Base-by-base conservation (phyloP, 2,888 invertebrate genomes). In the Diaprepes abbreviatus region DNA sequence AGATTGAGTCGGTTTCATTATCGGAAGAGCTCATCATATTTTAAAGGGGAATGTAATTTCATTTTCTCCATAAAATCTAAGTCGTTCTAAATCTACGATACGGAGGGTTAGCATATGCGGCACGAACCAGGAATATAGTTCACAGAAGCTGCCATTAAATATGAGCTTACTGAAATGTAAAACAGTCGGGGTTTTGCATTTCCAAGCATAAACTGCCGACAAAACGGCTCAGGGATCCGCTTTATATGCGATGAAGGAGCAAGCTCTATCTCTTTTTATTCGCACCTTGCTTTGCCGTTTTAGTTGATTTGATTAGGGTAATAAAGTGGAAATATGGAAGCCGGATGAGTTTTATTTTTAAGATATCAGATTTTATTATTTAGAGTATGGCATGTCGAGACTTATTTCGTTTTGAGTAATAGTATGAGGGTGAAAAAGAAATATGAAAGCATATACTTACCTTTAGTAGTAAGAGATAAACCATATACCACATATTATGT, bases 131-230 rank as follows among this genome's bases (percentile, higher is more conserved):
- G 81, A 81, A 83, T 83, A 83, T 83, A 83, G 83, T 82, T 82
- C 83, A 82, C 81, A 82, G 83, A 82, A 82, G 77, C 43, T 75
- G 83, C 84, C 85, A 84, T 85, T 85, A 84, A 84, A 85, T 85
- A 85, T 85, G 85, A 85, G 84, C 85, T 84, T 84, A 84, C 83
- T 83, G 85, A 85, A 85, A 85, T 85, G 85, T 84, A 84, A 85
- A 85, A 84, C 85, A 85, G 85, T 82, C 83, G 79, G 83, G 84
- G 83, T 84, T 84, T 84, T 84, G 84, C 84, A 84, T 84, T 84
- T 83, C 83, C 82, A 79, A 80, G 83, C 84, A 84, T 84, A 85
- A 84, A 84, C 84, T 83, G 84, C 83, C 83, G 66, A 81, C 84
- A 83, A 83, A 84, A 84, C 84, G 83, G 81, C 83, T 82, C 77